Percentiles rank a stretch among this genome's conserved stretches.
Evolutionary conservation across 92 coral and sea anemone genomes (phyloP).

Genomic region (Epizoanthus stellaris): DNA sequence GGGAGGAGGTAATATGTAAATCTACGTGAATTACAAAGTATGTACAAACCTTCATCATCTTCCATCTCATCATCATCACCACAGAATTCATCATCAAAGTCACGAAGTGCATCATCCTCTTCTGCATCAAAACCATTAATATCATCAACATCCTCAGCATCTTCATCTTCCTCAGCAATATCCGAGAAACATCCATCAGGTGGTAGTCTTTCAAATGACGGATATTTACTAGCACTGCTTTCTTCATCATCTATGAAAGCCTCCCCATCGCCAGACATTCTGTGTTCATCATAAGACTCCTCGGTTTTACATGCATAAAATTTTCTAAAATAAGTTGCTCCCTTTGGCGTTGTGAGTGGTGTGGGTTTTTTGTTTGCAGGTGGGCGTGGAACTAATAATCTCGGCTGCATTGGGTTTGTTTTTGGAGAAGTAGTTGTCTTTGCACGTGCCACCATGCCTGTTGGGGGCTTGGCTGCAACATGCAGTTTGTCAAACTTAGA

Average conservation of each 20-base stretch:
- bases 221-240: conserved; percentile 51
- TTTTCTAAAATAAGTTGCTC: conserved; percentile 62
- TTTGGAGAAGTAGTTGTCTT: neutral
- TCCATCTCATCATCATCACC: conserved; percentile 79
- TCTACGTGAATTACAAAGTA: no score
- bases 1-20: no score
- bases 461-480: conserved; percentile 14
- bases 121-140: conserved; percentile 54
- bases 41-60: conserved; percentile 42
- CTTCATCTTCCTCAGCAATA: conserved; percentile 94
- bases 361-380: conserved; percentile 61
- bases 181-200: conserved; percentile 99
- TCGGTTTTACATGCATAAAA: conserved; percentile 70
- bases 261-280: conserved; percentile 95
- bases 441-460: conserved; percentile 1
- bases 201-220: conserved; percentile 84
- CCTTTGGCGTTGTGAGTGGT: conserved; percentile 67
- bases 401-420: conserved; percentile 4
- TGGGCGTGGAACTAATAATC: conserved; percentile 25
- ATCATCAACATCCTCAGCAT: conserved; percentile 55
- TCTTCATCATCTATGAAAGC: conserved; percentile 73
- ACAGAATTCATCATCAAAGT: conserved; percentile 61
- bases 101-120: conserved; percentile 58
- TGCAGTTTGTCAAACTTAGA: conserved; percentile 29
- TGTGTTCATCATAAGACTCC: conserved; percentile 51